Conservation (phyloP, 2,797 vertebrate species). For the Malurus splendens region DNA sequence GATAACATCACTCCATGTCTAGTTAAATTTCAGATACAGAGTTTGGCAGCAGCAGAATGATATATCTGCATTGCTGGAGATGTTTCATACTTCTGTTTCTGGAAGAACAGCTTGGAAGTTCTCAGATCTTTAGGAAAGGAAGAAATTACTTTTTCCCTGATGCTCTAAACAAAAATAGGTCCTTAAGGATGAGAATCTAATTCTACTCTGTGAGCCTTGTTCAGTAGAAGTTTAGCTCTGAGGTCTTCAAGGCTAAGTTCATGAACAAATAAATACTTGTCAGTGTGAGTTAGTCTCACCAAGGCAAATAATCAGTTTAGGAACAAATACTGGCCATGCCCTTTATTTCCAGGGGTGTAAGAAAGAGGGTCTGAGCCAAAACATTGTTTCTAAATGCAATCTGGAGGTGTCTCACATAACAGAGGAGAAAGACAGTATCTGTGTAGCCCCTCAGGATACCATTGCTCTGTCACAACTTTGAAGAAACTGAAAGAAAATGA, state of each 20-base stretch:
- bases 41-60: background rate
- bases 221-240: background rate
- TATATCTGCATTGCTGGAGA: background rate
- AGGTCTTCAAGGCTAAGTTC: background rate
- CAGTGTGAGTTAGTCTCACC: background rate
- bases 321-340: background rate
- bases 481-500: background rate
- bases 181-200: background rate
- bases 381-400: background rate
- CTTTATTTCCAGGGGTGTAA: background rate
- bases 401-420: background rate
- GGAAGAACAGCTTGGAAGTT: background rate
- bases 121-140: background rate
- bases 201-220: background rate
- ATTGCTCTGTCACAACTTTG: background rate
- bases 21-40: background rate
- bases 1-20: background rate
- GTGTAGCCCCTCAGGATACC: background rate
- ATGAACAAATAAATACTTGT: background rate
- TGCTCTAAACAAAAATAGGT: background rate
- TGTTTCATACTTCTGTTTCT: background rate
- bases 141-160: background rate
- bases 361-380: background rate
- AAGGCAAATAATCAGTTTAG: background rate
- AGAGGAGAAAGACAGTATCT: background rate